phyloP scores from a whole-genome alignment of 2,888 invertebrate species.

The Amphipyra tragopoginis region DNA sequence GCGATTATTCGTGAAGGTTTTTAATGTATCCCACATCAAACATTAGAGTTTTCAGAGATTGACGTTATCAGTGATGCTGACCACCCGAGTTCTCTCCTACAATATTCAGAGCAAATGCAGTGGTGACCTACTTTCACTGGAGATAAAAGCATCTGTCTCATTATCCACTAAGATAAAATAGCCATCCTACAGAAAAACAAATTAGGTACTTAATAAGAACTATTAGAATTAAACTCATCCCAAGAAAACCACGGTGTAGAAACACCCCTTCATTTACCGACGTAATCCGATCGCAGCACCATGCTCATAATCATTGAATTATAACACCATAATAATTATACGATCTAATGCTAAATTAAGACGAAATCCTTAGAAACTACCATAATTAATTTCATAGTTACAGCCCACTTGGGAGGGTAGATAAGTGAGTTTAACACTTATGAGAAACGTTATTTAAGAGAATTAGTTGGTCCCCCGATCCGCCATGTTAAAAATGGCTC shows the following conservation, averaged over 20 bases:
- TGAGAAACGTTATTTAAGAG: constrained; percentile 58
- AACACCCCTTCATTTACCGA: background rate
- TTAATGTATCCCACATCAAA: no score
- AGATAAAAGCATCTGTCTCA: no score
- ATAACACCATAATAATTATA: constrained; percentile 39
- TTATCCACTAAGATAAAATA: no score
- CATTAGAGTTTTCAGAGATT: no score
- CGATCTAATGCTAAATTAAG: constrained; percentile 34
- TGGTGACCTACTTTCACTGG: no score
- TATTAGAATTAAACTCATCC: no score
- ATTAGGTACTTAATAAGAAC: no score
- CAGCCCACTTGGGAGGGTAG: constrained; percentile 41
- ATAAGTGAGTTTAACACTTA: constrained; percentile 64
- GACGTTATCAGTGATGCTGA: no score
- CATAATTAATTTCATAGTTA: constrained; percentile 60
- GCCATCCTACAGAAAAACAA: no score
- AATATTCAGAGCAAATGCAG: no score
- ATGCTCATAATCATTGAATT: constrained; percentile 28
- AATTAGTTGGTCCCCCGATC: constrained; percentile 53
- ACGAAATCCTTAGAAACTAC: constrained; percentile 42
- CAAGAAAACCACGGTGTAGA: constrained; percentile 1
- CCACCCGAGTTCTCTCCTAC: no score
- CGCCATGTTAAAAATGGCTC: constrained; percentile 1
- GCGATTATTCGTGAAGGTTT: no score
- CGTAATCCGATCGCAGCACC: constrained; percentile 32